These are phyloP conservation scores for Lepidocolaptes lacrymiger DNA, from an alignment of 2,797 vertebrate species.

Conservation along the genomic window DNA sequence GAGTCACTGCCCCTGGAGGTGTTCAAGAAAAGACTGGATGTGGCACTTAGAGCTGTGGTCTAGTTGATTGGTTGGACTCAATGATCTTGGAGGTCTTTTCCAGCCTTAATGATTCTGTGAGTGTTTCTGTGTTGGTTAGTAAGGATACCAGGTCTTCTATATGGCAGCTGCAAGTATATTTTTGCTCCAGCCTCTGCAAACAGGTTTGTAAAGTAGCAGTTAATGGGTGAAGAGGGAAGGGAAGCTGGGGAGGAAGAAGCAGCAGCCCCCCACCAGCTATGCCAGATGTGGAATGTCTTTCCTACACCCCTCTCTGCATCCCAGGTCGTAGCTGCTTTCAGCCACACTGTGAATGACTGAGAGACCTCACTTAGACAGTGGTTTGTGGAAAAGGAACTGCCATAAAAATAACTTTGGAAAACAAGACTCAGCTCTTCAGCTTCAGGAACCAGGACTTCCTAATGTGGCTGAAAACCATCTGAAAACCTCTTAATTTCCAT, in stretches of 20 bases:
- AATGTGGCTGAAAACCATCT: not conserved
- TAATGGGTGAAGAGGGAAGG: not conserved
- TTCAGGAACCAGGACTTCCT: not conserved
- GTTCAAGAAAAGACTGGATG: not conserved
- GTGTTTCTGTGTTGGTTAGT: not conserved
- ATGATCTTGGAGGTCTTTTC: not conserved
- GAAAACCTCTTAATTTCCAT: not conserved
- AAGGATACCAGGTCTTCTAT: not conserved
- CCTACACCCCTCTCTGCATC: not conserved
- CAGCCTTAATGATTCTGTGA: not conserved
- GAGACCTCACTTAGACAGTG: not conserved
- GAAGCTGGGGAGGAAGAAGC: not conserved
- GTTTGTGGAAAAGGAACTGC: not conserved
- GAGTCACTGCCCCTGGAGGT: not conserved
- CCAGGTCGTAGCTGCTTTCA: not conserved
- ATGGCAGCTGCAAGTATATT: not conserved
- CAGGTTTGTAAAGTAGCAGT: not conserved
- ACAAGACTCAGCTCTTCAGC: not conserved
- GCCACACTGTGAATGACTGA: not conserved
- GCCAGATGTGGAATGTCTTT: not conserved
- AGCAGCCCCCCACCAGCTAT: not conserved
- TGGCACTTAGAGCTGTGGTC: not conserved
- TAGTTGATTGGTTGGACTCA: not conserved
- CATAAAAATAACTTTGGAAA: not conserved
- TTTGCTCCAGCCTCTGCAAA: not conserved